A percentile compares a stretch with the other conserved stretches of the same genome.
phyloP scores from a whole-genome alignment of 1,140 invertebrate genomes.

The Anastrepha obliqua region DNA sequence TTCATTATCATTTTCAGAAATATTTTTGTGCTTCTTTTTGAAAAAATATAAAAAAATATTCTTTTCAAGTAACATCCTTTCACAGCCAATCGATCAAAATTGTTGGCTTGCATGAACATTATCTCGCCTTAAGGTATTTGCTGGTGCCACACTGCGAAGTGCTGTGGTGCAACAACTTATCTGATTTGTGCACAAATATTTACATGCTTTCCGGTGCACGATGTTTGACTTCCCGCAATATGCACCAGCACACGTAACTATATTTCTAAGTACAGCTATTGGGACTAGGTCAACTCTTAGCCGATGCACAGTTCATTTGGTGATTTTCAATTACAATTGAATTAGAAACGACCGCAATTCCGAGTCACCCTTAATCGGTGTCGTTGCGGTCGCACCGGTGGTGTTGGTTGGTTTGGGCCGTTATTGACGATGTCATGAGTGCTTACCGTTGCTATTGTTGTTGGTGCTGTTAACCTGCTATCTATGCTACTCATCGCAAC shows the following conservation, averaged over 20 bases:
- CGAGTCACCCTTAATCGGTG: slow-evolving; percentile 49
- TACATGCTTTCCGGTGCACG: slow-evolving; percentile 32
- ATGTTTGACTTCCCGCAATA: not conserved
- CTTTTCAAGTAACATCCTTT: too few relatives aligned
- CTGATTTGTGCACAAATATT: slow-evolving; percentile 33
- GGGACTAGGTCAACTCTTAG: slow-evolving; percentile 28
- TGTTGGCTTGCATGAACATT: not conserved
- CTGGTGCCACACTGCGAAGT: not conserved
- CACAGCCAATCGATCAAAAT: not conserved
- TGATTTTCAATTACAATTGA: slow-evolving; percentile 50
- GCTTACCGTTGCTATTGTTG: slow-evolving; percentile 3
- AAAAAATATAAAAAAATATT: too few relatives aligned
- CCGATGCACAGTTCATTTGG: slow-evolving; percentile 24
- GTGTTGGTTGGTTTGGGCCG: not conserved
- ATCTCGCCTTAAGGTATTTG: slow-evolving; percentile 5
- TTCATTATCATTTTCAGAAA: too few relatives aligned
- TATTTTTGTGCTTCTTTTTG: too few relatives aligned
- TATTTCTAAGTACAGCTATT: not conserved
- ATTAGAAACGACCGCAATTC: slow-evolving; percentile 41
- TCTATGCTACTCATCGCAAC: slow-evolving; percentile 38
- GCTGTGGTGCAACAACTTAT: not conserved
- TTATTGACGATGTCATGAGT: not conserved
- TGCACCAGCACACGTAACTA: not conserved
- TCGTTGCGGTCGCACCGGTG: slow-evolving; percentile 42
- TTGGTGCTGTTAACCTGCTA: slow-evolving; percentile 29